Evolutionary conservation across 2,888 invertebrate species (phyloP).

Genomic region (Elegia similella): DNA sequence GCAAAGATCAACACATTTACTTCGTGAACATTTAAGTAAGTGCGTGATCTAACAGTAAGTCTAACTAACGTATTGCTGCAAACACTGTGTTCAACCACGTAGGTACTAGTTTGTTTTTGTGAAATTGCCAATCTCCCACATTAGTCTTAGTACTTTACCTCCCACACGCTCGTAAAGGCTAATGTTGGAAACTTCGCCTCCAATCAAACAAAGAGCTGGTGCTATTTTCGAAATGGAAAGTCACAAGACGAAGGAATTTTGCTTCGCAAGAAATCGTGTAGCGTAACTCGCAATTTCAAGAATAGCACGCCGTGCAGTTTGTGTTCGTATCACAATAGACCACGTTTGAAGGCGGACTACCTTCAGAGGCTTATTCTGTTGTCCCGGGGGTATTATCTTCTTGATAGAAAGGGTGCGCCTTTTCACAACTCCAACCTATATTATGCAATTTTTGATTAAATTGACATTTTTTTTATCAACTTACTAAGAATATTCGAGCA

Average conservation of each 20-base stretch:
- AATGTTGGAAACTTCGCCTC: not conserved
- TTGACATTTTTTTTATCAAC: constrained; percentile 29
- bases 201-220: not conserved
- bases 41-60: not conserved
- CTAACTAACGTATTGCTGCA: not conserved
- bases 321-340: constrained; percentile 61
- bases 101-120: not conserved
- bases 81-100: not conserved
- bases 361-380: constrained; percentile 59
- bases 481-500: not conserved
- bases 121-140: not conserved
- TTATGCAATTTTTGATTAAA: constrained; percentile 39
- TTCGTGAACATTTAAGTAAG: not conserved
- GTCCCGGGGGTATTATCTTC: constrained; percentile 75
- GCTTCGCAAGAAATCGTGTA: not conserved
- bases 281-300: not conserved
- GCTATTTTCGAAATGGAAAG: not conserved
- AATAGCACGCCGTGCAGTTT: constrained; percentile 30
- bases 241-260: too few species aligned
- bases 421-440: constrained; percentile 72
- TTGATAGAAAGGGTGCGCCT: constrained; percentile 76
- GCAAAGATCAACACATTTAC: not conserved
- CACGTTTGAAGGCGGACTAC: constrained; percentile 46
- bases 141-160: not conserved
- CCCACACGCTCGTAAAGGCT: not conserved